A percentile compares a stretch with the other conserved stretches of the same genome.
Conservation (phyloP, 2,113 vertebrate genomes). For the Pogonocichla stellata region DNA sequence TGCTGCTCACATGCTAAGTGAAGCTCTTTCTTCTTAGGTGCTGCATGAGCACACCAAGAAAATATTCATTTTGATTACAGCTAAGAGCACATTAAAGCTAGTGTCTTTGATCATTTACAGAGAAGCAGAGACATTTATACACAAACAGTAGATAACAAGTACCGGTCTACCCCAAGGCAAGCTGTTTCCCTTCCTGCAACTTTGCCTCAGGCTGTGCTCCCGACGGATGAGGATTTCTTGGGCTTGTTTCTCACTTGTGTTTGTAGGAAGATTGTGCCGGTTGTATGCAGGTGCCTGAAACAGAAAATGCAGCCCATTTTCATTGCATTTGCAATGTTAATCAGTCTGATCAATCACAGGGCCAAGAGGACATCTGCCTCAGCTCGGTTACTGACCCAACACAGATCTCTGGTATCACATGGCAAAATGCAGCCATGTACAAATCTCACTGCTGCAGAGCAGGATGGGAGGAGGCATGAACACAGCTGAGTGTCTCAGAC, state of each 20-base stretch:
- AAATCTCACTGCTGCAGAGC: background rate
- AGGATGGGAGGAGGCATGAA: background rate
- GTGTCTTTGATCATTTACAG: background rate
- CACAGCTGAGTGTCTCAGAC: background rate
- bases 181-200: conserved; percentile 71
- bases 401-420: background rate
- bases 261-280: conserved; percentile 69
- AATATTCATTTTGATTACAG: background rate
- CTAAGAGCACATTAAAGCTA: background rate
- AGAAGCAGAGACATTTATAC: background rate
- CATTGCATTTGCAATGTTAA: background rate
- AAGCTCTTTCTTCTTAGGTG: background rate
- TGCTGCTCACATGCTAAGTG: background rate
- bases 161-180: conserved; percentile 73
- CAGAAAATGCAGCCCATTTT: background rate
- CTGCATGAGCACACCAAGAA: background rate
- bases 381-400: accelerated
- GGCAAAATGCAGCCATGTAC: background rate
- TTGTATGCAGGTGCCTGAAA: conserved; percentile 76
- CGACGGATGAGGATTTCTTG: conserved; percentile 78
- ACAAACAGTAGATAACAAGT: background rate
- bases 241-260: conserved; percentile 67
- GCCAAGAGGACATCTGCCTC: background rate
- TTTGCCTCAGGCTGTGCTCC: conserved; percentile 70
- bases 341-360: background rate